Conservation (phyloP, 2,888 invertebrate genomes). For the Amphipoea oculea region DNA sequence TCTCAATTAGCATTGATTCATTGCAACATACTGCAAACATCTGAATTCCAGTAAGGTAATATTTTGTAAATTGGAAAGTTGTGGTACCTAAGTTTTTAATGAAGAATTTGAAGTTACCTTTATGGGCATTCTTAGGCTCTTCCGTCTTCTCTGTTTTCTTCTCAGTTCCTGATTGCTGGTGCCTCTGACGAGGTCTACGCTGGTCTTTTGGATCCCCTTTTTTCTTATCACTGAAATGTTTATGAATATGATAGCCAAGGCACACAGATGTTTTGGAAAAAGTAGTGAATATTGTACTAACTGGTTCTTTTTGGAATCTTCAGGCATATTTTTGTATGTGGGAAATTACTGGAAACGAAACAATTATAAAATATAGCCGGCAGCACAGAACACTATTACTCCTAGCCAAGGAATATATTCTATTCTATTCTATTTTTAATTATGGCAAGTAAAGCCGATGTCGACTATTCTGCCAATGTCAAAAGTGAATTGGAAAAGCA, state of each 20-base stretch:
- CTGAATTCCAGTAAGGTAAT: no score
- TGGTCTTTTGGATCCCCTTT: slow-evolving; percentile 84
- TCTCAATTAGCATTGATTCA: neutral
- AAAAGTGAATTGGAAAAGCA: no score
- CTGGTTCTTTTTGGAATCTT: slow-evolving; percentile 79
- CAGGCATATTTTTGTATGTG: slow-evolving; percentile 74
- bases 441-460: no score
- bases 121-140: slow-evolving; percentile 67
- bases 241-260: neutral
- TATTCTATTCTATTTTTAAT: no score
- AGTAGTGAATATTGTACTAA: slow-evolving; percentile 65
- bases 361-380: slow-evolving; percentile 9
- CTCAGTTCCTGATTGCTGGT: slow-evolving; percentile 68
- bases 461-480: no score
- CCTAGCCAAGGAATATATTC: no score
- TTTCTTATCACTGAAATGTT: slow-evolving; percentile 77
- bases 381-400: neutral
- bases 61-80: neutral
- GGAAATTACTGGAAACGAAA: neutral
- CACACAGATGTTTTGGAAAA: neutral
- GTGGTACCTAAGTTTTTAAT: neutral
- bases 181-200: slow-evolving; percentile 77
- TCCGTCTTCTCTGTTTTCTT: slow-evolving; percentile 70
- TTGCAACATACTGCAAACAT: neutral
- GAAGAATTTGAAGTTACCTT: slow-evolving; percentile 49